Conservation (phyloP, 2,113 vertebrate species). For the Hypomesus transpacificus region DNA sequence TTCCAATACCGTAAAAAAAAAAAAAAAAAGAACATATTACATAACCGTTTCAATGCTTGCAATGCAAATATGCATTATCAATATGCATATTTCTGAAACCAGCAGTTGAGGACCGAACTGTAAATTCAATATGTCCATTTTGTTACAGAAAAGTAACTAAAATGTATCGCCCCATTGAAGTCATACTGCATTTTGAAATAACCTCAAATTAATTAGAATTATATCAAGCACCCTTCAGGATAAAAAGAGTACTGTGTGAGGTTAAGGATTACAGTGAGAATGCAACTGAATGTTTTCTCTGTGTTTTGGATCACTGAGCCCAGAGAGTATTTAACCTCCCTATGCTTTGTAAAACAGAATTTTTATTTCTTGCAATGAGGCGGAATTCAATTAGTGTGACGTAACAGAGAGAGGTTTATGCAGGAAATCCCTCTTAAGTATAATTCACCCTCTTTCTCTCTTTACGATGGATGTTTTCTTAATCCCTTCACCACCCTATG, state of each 20-base stretch:
- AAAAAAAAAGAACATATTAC: too few relatives aligned
- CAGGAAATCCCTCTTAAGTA: conserved; percentile 69
- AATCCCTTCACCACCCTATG: conserved; percentile 60
- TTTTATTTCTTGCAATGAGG: conserved; percentile 68
- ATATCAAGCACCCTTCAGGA: conserved; percentile 31
- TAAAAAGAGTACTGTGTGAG: conserved; percentile 35
- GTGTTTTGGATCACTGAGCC: conserved; percentile 73
- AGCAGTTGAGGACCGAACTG: too few relatives aligned
- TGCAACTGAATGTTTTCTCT: conserved; percentile 73
- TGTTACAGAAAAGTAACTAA: too few relatives aligned
- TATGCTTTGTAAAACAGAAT: conserved; percentile 74
- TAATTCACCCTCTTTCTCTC: conserved; percentile 62
- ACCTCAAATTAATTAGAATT: conserved; percentile 12
- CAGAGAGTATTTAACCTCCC: conserved; percentile 75
- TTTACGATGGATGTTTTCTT: conserved; percentile 19
- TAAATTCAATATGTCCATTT: too few relatives aligned
- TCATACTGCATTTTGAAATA: conserved; percentile 46
- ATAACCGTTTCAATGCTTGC: too few relatives aligned
- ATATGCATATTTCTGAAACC: too few relatives aligned
- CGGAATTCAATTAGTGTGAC: conserved; percentile 74
- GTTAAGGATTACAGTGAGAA: conserved; percentile 49
- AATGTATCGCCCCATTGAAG: too few relatives aligned
- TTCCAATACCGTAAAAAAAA: too few relatives aligned
- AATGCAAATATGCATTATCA: too few relatives aligned
- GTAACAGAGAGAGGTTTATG: conserved; percentile 67